Evolutionary conservation across 2,888 invertebrate genomes (phyloP).

Genomic region (Parnassius mnemosyne): DNA sequence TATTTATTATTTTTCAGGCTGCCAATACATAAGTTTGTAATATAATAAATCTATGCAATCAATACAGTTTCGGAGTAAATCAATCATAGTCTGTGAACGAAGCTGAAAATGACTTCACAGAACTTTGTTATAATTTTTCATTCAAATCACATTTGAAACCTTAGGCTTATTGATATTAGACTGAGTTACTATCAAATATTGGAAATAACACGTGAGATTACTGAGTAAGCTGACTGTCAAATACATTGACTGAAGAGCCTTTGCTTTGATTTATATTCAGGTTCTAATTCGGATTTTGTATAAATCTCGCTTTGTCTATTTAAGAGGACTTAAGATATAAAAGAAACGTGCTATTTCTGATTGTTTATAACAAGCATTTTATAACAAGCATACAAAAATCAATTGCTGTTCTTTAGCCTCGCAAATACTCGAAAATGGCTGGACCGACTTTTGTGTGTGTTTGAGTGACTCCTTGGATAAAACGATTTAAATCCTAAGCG

Average conservation of each 20-base stretch:
- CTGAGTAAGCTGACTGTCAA: conserved; percentile 2
- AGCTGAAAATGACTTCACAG: background rate
- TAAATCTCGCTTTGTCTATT: no score
- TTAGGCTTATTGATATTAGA: background rate
- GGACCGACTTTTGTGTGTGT: no score
- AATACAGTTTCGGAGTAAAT: background rate
- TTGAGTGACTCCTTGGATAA: no score
- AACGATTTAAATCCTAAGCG: no score
- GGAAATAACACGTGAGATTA: conserved; percentile 8
- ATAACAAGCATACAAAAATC: no score
- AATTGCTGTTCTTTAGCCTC: no score
- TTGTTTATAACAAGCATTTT: background rate
- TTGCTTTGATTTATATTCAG: conserved; percentile 7
- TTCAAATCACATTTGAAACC: background rate
- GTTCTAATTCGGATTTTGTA: background rate
- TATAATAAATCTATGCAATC: background rate
- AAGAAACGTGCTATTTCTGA: conserved; percentile 19
- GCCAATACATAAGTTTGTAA: no score
- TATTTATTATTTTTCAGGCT: no score
- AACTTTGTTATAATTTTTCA: background rate
- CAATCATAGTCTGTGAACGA: background rate
- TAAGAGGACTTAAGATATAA: conserved; percentile 11
- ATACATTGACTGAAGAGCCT: conserved; percentile 9
- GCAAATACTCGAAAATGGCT: no score
- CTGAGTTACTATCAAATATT: background rate